Evolutionary conservation across 2,797 vertebrate species (phyloP).

Genomic region (Acanthopagrus latus): DNA sequence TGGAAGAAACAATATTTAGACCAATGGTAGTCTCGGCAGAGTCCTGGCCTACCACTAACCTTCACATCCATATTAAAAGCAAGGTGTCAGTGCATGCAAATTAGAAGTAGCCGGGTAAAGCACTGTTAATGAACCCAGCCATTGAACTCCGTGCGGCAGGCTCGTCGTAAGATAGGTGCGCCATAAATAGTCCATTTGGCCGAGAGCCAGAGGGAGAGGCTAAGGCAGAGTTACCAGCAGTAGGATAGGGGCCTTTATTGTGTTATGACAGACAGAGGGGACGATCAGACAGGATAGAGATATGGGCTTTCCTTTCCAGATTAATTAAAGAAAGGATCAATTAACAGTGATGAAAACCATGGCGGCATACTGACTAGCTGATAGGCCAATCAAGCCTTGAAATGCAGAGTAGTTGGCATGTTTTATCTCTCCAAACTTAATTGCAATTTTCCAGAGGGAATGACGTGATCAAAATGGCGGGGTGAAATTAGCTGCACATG

Average conservation of each 20-base stretch:
- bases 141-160: conserved; percentile 70
- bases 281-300: conserved; percentile 84
- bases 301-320: conserved; percentile 86
- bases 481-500: conserved; percentile 82
- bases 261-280: conserved; percentile 85
- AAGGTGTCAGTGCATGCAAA: conserved; percentile 82
- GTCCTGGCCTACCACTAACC: conserved; percentile 79
- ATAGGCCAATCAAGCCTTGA: conserved; percentile 88
- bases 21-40: conserved; percentile 66
- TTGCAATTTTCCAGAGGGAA: conserved; percentile 89
- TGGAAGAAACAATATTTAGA: conserved; percentile 67
- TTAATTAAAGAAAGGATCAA: conserved; percentile 92
- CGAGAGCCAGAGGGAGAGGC: conserved; percentile 75
- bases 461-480: conserved; percentile 86
- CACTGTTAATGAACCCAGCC: conserved; percentile 81
- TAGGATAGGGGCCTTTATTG: conserved; percentile 79
- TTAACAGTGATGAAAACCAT: conserved; percentile 88
- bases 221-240: conserved; percentile 74
- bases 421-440: conserved; percentile 90
- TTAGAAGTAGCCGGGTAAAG: conserved; percentile 77
- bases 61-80: conserved; percentile 82
- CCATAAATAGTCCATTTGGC: conserved; percentile 85
- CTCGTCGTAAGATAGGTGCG: conserved; percentile 74
- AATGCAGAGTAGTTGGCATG: conserved; percentile 88
- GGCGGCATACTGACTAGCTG: conserved; percentile 85